Base-by-base conservation (phyloP, 2,113 vertebrate species). In the Spheniscus mendiculus region DNA sequence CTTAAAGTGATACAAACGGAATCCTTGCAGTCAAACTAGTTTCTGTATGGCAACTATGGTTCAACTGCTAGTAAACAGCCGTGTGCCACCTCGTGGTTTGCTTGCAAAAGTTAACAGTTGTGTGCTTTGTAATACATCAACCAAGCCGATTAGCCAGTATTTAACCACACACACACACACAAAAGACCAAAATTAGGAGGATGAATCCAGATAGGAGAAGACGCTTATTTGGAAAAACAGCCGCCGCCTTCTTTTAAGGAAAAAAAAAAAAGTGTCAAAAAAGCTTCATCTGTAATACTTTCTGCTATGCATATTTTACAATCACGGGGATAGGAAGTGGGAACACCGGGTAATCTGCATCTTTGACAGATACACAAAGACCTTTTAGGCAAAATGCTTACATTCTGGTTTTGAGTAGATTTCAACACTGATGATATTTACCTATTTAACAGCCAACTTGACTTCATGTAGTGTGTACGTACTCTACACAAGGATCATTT, bases 381-480 rank as follows among this genome's bases (percentile, higher is more conserved):
- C 11, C 22, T 66, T 79, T 44, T 32, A 90, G 76, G 87, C 71
- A 92, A 89, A 93, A 86, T 22, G 45, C 40, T 77, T 91, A 94
- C 88, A 85, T 93, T 92, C 63, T 16, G 15, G 44, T 92, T 85
- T 40, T 44, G 15, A 32, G n/a, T 34, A 67, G 56, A 32, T 66
- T 47, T 6, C 42, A 50, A 50, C 23, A 61, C 1, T 26, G 52
- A 44, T 53, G 77, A n/a, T 45, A 82, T 67, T 84, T 29, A 88
- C 65, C 52, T 78, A 36, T 22, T 59, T 29, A 79, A 92, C 92
- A 95, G 84, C 92, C 96, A 97, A 89, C 96, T 90, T 91, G 71
- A 83, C 93, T 92, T 77, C 47, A 32, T 8, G 26, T 9, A 52
- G 50, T 10, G 36, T 53, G 69, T 59, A 83, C 53, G 19, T 10